These are phyloP conservation scores for Sycophila texana DNA, from an alignment of 2,888 invertebrate species.

Conservation along the genomic window DNA sequence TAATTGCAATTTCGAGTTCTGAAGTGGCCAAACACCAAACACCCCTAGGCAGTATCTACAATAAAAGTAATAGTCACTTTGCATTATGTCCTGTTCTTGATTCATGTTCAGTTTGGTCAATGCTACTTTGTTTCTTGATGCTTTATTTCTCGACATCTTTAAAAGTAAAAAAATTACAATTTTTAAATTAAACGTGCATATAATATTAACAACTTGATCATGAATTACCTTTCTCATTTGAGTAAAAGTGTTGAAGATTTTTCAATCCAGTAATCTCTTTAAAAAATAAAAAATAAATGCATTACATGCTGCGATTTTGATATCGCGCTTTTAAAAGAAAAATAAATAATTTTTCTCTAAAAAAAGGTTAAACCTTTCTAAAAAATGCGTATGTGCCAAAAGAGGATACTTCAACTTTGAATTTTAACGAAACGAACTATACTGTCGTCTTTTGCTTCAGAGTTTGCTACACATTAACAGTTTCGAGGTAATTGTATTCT, in stretches of 20 bases:
- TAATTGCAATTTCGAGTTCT: neutral
- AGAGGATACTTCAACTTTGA: too few relatives aligned
- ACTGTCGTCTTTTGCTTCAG: too few relatives aligned
- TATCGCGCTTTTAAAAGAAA: neutral
- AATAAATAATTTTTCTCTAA: too few relatives aligned
- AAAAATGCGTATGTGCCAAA: too few relatives aligned
- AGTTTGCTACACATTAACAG: too few relatives aligned
- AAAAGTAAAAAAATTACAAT: neutral
- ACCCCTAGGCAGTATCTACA: neutral
- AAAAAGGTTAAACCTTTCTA: too few relatives aligned
- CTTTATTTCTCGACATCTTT: neutral
- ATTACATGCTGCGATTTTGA: neutral
- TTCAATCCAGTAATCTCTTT: neutral
- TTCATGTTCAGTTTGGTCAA: neutral
- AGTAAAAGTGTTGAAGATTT: neutral
- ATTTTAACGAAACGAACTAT: too few relatives aligned
- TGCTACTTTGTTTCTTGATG: neutral
- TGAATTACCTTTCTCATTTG: neutral
- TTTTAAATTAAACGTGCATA: neutral
- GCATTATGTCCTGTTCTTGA: neutral
- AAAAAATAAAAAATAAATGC: neutral
- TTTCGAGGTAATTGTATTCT: too few relatives aligned
- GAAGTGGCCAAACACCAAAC: conserved; percentile 26
- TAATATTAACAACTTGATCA: neutral
- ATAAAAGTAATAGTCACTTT: neutral